Conservation (phyloP, 2,888 invertebrate genomes). For the Neria commutata region DNA sequence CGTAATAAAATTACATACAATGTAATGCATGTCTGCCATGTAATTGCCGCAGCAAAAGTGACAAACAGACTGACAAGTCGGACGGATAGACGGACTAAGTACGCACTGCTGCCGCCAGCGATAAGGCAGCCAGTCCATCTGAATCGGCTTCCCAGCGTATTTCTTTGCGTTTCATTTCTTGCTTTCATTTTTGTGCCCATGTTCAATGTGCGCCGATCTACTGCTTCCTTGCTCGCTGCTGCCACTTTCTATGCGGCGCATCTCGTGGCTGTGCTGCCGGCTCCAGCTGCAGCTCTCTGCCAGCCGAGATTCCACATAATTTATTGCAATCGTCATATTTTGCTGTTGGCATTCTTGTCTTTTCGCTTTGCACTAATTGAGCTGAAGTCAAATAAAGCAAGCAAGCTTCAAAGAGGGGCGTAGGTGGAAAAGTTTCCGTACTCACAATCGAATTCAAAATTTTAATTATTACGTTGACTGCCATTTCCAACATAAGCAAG, state of each 20-base stretch:
- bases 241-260: not conserved
- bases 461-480: too few relatives aligned
- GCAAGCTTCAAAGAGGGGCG: too few relatives aligned
- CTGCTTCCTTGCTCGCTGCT: not conserved
- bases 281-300: not conserved
- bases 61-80: conserved; percentile 3
- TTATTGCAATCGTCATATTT: not conserved
- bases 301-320: not conserved
- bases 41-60: conserved; percentile 38
- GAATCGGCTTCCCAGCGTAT: too few relatives aligned
- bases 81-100: too few relatives aligned
- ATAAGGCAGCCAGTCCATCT: too few relatives aligned
- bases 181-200: not conserved
- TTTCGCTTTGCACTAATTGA: not conserved
- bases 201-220: not conserved
- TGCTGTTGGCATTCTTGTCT: not conserved
- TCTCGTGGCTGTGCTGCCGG: not conserved
- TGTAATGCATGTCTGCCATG: too few relatives aligned
- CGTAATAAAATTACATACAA: conserved; percentile 32
- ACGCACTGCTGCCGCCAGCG: too few relatives aligned
- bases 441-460: too few relatives aligned
- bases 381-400: too few relatives aligned
- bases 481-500: too few relatives aligned
- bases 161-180: too few relatives aligned
- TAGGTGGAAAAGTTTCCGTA: too few relatives aligned